Conservation (phyloP, 2,113 vertebrate species). For the human region DNA sequence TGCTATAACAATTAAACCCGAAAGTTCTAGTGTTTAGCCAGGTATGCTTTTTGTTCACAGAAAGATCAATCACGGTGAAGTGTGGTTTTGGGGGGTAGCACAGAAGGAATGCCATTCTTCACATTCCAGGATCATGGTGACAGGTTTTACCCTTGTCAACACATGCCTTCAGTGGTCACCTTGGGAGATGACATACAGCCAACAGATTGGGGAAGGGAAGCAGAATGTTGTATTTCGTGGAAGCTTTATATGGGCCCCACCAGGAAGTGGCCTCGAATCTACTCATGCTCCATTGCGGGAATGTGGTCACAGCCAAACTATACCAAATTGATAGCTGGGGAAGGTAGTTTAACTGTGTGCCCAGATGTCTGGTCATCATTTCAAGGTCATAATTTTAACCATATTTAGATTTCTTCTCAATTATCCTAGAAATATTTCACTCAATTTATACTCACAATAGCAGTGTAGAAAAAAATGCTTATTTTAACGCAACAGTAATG, state of each 20-base stretch:
- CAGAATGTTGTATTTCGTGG: background rate
- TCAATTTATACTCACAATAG: background rate
- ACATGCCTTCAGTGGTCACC: background rate
- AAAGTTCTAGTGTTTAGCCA: background rate
- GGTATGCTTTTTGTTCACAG: background rate
- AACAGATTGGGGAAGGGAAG: background rate
- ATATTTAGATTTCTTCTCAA: background rate
- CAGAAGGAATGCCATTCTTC: background rate
- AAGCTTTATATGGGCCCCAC: background rate
- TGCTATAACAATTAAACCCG: background rate
- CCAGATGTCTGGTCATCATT: background rate
- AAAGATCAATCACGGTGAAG: background rate
- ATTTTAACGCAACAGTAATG: background rate
- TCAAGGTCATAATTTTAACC: background rate
- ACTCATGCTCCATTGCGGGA: background rate
- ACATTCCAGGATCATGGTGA: background rate
- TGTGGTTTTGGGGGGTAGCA: background rate
- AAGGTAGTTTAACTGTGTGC: background rate
- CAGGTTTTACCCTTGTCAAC: background rate
- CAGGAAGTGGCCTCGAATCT: background rate
- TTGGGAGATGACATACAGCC: background rate
- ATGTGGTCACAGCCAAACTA: accelerated
- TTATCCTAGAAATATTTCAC: background rate
- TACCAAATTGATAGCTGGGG: too few species aligned
- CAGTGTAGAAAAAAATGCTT: background rate